Conservation (phyloP, 2,888 invertebrate genomes). For the Nomada flava region DNA sequence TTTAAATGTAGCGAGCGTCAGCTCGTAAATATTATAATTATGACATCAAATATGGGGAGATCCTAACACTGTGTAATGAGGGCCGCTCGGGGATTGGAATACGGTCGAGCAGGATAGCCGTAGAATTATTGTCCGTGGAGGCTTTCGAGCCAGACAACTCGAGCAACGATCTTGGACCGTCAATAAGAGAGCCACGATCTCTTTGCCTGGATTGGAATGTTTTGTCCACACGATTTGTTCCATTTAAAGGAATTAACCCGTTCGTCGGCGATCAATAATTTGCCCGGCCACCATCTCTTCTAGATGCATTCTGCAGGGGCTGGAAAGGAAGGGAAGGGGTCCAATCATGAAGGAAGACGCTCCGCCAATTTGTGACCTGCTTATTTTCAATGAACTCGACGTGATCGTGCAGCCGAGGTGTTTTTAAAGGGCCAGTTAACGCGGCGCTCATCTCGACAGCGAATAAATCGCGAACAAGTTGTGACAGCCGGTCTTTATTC, state of each 20-base stretch:
- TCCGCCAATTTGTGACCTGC: slow-evolving; percentile 74
- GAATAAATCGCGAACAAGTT: slow-evolving; percentile 43
- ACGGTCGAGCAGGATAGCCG: slow-evolving; percentile 49
- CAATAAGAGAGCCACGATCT: slow-evolving; percentile 37
- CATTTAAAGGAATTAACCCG: slow-evolving; percentile 71
- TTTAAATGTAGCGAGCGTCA: slow-evolving; percentile 74
- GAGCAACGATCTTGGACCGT: slow-evolving; percentile 4
- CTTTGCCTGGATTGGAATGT: slow-evolving; percentile 64
- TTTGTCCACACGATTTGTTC: slow-evolving; percentile 72
- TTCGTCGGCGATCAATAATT: slow-evolving; percentile 73
- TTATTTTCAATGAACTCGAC: slow-evolving; percentile 77
- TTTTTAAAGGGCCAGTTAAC: slow-evolving; percentile 76
- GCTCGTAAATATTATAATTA: slow-evolving; percentile 77
- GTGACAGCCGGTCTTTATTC: slow-evolving; percentile 61
- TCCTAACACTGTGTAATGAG: slow-evolving; percentile 74
- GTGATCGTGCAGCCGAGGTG: slow-evolving; percentile 74
- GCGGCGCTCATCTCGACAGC: slow-evolving; percentile 46
- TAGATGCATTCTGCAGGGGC: slow-evolving; percentile 45
- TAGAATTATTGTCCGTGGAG: slow-evolving; percentile 61
- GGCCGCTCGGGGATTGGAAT: slow-evolving; percentile 56
- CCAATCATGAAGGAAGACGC: slow-evolving; percentile 32
- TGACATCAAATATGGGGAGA: slow-evolving; percentile 75
- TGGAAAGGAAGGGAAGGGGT: slow-evolving; percentile 28
- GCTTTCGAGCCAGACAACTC: not conserved
- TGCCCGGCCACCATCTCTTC: slow-evolving; percentile 56